Evolutionary conservation across 1,140 invertebrate species (phyloP).

Genomic region (Homarus americanus): DNA sequence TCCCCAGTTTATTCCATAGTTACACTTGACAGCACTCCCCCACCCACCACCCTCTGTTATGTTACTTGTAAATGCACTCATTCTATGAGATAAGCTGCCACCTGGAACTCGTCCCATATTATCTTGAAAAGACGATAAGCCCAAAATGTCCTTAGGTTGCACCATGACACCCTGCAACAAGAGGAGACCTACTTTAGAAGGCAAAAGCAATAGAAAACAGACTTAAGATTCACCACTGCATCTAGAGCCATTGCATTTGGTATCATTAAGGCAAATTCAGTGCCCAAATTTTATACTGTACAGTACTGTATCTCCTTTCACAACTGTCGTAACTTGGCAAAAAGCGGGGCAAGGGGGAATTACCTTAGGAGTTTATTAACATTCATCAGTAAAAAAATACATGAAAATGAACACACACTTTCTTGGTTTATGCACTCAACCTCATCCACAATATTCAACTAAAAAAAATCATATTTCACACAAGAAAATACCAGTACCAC

Average conservation of each 20-base stretch:
- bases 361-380: no score
- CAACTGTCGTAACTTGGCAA: background rate
- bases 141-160: slow-evolving; percentile 68
- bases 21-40: slow-evolving; percentile 1
- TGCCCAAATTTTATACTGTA: background rate
- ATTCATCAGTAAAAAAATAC: background rate
- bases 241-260: background rate
- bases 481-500: background rate
- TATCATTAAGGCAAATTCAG: background rate
- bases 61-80: slow-evolving; percentile 50
- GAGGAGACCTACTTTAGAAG: slow-evolving; percentile 69
- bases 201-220: slow-evolving; percentile 27
- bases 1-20: slow-evolving; percentile 81
- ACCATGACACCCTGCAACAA: slow-evolving; percentile 69
- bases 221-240: background rate
- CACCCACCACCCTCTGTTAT: slow-evolving; percentile 48
- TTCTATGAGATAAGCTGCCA: slow-evolving; percentile 64
- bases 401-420: background rate
- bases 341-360: background rate
- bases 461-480: background rate
- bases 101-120: slow-evolving; percentile 60
- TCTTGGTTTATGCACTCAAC: background rate
- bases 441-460: background rate
- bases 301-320: background rate
- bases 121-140: slow-evolving; percentile 63